These are phyloP conservation scores for Macrophya alboannulata DNA, from an alignment of 2,888 invertebrate species.

Conservation along the genomic window DNA sequence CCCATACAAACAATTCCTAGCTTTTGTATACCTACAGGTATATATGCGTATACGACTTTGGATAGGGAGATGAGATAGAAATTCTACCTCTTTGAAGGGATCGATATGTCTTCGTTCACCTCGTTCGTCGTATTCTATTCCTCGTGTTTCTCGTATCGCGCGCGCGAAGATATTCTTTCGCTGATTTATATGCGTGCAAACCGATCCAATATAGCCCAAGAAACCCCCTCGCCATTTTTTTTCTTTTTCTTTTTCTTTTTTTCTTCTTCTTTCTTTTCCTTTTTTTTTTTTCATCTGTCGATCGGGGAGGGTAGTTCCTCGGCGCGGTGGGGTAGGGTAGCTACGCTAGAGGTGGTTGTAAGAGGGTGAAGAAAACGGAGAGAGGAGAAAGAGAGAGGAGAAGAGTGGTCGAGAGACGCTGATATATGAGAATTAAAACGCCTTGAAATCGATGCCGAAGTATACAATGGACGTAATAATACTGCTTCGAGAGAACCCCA, in stretches of 20 bases:
- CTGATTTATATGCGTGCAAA: constrained; percentile 57
- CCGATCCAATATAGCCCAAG: constrained; percentile 53
- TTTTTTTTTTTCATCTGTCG: constrained; percentile 27
- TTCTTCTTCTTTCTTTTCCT: background rate
- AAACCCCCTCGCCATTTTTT: background rate
- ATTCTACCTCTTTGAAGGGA: constrained; percentile 22
- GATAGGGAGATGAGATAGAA: constrained; percentile 43
- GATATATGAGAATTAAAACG: constrained; percentile 56
- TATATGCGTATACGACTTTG: background rate
- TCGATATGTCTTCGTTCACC: constrained; percentile 50
- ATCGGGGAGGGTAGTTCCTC: background rate
- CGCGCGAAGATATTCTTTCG: constrained; percentile 54
- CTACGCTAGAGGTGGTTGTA: background rate
- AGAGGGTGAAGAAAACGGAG: background rate
- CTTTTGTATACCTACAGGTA: background rate
- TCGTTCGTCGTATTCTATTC: constrained; percentile 47
- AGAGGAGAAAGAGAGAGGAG: constrained; percentile 16
- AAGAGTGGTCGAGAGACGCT: constrained; percentile 46
- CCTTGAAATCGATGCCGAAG: constrained; percentile 52
- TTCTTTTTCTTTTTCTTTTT: background rate
- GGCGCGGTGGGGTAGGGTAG: background rate
- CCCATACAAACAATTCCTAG: background rate
- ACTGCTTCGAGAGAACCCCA: constrained; percentile 45
- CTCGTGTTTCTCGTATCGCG: constrained; percentile 49
- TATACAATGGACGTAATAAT: constrained; percentile 56